Conservation (phyloP, 2,113 vertebrate species). For the Empidonax alnorum region DNA sequence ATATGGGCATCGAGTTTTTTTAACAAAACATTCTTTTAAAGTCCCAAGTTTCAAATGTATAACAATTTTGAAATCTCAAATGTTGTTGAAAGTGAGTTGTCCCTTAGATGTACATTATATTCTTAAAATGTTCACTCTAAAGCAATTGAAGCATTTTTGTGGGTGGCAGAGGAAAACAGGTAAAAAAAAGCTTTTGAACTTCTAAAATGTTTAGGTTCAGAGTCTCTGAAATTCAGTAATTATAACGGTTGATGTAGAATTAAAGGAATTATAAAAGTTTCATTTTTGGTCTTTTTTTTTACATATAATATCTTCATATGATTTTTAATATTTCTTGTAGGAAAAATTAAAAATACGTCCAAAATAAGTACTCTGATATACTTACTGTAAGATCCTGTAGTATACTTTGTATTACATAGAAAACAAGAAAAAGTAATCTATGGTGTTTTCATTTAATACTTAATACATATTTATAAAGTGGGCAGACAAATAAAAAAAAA, state of each 20-base stretch:
- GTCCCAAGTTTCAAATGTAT: neutral
- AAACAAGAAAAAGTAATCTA: neutral
- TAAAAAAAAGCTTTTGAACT: neutral
- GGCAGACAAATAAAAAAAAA: neutral
- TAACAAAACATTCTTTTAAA: neutral
- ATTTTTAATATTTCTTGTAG: neutral
- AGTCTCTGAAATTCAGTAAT: neutral
- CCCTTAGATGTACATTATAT: neutral
- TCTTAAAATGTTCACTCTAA: neutral
- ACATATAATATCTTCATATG: neutral
- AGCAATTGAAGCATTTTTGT: neutral
- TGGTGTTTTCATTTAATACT: neutral
- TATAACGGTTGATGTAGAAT: neutral
- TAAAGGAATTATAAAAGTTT: neutral
- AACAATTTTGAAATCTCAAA: neutral
- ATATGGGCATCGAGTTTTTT: neutral
- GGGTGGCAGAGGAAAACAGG: neutral
- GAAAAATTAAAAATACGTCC: neutral
- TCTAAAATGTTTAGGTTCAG: neutral
- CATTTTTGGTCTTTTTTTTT: neutral
- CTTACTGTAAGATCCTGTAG: neutral
- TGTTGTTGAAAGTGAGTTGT: neutral
- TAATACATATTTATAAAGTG: neutral
- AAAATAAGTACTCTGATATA: neutral
- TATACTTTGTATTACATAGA: neutral